These are phyloP conservation scores for Corythornis madagascariensis DNA, from an alignment of 2,113 vertebrate genomes.

Conservation along the genomic window DNA sequence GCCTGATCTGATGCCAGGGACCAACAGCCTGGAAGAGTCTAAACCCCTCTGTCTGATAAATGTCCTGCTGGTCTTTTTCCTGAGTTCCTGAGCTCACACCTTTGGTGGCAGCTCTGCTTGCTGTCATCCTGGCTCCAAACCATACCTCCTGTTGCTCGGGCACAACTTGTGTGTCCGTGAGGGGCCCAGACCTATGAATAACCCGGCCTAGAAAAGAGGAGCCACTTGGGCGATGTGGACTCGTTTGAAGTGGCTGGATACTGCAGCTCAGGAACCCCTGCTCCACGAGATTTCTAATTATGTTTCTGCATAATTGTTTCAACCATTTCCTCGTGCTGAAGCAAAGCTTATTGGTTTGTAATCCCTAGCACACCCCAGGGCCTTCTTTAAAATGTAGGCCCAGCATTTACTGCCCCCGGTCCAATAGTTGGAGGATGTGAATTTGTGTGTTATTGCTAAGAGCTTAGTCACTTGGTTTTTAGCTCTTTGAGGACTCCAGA, in stretches of 20 bases:
- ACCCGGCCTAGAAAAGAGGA: background rate
- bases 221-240: background rate
- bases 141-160: background rate
- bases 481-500: constrained; percentile 34
- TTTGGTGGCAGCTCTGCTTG: background rate
- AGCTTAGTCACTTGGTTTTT: background rate
- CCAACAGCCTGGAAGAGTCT: background rate
- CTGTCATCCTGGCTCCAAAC: background rate
- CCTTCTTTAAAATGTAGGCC: constrained; percentile 57
- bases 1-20: background rate
- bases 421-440: constrained; percentile 29
- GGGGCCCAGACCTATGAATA: background rate
- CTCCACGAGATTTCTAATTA: constrained; percentile 49
- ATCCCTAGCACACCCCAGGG: constrained; percentile 55
- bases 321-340: background rate
- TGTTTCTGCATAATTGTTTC: constrained; percentile 38
- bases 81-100: background rate
- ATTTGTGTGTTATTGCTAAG: constrained; percentile 30
- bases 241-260: constrained; percentile 7
- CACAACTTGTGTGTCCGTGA: background rate
- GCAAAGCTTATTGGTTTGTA: constrained; percentile 61
- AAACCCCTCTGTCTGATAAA: background rate
- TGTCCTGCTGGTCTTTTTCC: background rate
- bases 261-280: constrained; percentile 21
- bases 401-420: constrained; percentile 51